A percentile compares a stretch with the other conserved stretches of the same genome.
Evolutionary conservation across 2,113 vertebrate species (phyloP).

Genomic region (Chaetops frenatus): DNA sequence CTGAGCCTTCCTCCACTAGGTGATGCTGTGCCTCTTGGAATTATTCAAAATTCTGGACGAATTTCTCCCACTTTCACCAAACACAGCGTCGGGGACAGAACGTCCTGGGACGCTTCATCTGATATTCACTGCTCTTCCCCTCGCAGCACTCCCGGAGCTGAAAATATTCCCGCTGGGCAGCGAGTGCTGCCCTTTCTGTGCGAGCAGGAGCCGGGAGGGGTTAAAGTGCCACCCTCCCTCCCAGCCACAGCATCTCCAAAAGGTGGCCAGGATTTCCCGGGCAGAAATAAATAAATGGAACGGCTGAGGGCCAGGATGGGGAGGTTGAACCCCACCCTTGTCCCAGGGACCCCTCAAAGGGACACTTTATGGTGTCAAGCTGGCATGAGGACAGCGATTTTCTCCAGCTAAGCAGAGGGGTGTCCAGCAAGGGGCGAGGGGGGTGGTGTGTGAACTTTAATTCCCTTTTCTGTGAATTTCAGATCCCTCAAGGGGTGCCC

Average conservation of each 20-base stretch:
- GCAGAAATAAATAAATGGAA: background rate
- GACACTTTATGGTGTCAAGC: accelerated
- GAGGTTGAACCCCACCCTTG: background rate
- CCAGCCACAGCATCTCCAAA: background rate
- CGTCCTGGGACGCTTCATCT: background rate
- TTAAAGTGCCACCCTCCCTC: background rate
- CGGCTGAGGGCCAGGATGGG: accelerated
- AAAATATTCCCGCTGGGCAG: background rate
- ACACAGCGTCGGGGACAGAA: background rate
- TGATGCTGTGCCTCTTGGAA: conserved; percentile 13
- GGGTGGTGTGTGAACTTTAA: too few species aligned
- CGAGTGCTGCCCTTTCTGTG: background rate
- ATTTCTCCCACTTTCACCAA: background rate
- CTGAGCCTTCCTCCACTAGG: background rate
- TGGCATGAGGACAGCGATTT: background rate
- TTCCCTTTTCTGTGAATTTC: too few species aligned
- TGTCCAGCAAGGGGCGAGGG: too few species aligned
- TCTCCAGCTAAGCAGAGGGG: background rate
- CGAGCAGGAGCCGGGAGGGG: background rate
- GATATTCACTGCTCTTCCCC: background rate
- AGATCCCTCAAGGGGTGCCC: too few species aligned
- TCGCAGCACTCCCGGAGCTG: background rate
- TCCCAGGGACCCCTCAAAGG: background rate
- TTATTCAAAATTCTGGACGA: background rate
- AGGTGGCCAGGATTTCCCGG: background rate